phyloP scores from a whole-genome alignment of 1,140 invertebrate species.

The Drosophila mauritiana region DNA sequence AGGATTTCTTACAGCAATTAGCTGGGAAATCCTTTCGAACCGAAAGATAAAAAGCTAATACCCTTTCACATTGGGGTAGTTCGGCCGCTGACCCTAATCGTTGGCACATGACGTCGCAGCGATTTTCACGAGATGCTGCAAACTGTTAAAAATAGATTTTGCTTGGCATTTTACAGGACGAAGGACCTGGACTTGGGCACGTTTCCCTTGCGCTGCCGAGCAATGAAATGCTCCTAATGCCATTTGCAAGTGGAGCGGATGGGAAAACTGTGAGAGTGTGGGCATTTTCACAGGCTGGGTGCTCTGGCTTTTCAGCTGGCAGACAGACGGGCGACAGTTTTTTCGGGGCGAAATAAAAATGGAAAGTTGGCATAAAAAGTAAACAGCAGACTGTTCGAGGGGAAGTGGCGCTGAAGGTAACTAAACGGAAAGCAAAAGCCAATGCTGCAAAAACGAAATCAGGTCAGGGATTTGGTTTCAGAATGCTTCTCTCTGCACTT shows the following conservation, averaged over 20 bases:
- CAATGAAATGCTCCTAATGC: slow-evolving; percentile 70
- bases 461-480: slow-evolving; percentile 75
- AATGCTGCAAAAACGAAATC: slow-evolving; percentile 66
- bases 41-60: slow-evolving; percentile 2
- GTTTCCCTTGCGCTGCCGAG: slow-evolving; percentile 56
- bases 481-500: slow-evolving; percentile 29
- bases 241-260: slow-evolving; percentile 61
- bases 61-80: slow-evolving; percentile 18
- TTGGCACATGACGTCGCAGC: slow-evolving; percentile 42
- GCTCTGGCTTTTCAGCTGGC: slow-evolving; percentile 56
- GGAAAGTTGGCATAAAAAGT: slow-evolving; percentile 80
- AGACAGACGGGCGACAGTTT: slow-evolving; percentile 69
- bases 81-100: slow-evolving; percentile 54
- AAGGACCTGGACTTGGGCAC: slow-evolving; percentile 61
- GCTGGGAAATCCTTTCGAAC: slow-evolving; percentile 10
- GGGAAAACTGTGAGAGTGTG: neutral
- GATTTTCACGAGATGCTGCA: slow-evolving; percentile 54
- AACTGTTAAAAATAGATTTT: slow-evolving; percentile 75
- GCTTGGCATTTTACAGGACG: slow-evolving; percentile 25
- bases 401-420: slow-evolving; percentile 54
- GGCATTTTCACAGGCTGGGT: slow-evolving; percentile 28
- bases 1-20: neutral
- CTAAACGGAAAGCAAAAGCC: slow-evolving; percentile 75
- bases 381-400: slow-evolving; percentile 46
- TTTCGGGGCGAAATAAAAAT: slow-evolving; percentile 66